Conservation (phyloP, 2,113 vertebrate genomes). For the Hylia prasina region DNA sequence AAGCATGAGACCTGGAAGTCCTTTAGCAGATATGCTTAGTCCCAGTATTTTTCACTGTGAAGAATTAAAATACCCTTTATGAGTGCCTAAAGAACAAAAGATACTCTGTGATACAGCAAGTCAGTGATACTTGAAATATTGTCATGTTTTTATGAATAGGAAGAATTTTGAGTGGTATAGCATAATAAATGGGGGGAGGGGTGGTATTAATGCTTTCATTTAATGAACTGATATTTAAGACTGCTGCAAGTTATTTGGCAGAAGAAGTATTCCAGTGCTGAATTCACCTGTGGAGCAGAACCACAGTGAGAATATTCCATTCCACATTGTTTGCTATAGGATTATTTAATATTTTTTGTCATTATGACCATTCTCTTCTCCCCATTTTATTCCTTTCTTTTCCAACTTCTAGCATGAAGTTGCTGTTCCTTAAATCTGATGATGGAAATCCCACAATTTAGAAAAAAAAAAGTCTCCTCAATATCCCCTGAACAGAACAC, state of each 20-base stretch:
- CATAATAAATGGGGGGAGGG: neutral
- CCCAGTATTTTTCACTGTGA: neutral
- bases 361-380: neutral
- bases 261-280: neutral
- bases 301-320: neutral
- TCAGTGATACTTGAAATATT: neutral
- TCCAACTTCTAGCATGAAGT: neutral
- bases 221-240: neutral
- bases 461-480: neutral
- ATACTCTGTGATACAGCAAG: neutral
- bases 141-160: neutral
- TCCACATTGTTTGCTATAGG: neutral
- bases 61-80: neutral
- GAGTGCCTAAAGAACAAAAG: neutral
- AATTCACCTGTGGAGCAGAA: neutral
- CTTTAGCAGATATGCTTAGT: neutral
- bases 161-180: neutral
- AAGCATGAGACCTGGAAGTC: neutral
- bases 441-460: neutral
- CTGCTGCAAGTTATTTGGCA: neutral
- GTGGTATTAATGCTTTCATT: neutral
- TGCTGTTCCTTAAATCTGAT: neutral
- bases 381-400: neutral
- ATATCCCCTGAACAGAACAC: neutral
- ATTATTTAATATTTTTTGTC: neutral